Percentiles rank a stretch among this genome's conserved stretches.
phyloP scores from a whole-genome alignment of 2,113 vertebrate genomes.

The Meriones unguiculatus region DNA sequence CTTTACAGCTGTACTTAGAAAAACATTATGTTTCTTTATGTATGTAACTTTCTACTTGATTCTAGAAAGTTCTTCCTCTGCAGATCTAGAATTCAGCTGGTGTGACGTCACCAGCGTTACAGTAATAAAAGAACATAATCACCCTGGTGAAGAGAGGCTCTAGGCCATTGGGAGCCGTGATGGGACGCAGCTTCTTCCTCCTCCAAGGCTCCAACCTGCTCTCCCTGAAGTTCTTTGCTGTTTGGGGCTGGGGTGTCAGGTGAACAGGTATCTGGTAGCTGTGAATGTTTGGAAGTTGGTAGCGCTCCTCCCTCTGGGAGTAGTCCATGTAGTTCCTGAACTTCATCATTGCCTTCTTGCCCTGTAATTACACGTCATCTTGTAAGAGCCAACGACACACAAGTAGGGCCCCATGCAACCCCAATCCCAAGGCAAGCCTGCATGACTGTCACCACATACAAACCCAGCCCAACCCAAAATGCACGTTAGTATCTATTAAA shows the following conservation, averaged over 20 bases:
- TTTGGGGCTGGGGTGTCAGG: conserved; percentile 84
- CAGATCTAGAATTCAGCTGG: conserved; percentile 1
- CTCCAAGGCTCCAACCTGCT: conserved; percentile 73
- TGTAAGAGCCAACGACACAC: conserved; percentile 19
- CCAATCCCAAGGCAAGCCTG: background rate
- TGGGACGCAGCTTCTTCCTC: conserved; percentile 87
- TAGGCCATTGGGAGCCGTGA: conserved; percentile 85
- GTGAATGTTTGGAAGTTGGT: conserved; percentile 90
- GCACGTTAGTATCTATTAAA: background rate
- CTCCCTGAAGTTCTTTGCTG: conserved; percentile 74
- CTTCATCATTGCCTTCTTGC: conserved; percentile 85
- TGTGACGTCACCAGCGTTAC: background rate
- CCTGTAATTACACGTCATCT: conserved; percentile 83
- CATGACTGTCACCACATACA: background rate
- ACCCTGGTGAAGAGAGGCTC: conserved; percentile 85
- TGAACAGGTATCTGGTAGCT: conserved; percentile 88
- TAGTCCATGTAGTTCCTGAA: conserved; percentile 78
- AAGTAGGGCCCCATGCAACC: background rate
- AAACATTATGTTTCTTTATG: background rate
- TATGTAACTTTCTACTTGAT: background rate
- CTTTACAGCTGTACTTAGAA: background rate
- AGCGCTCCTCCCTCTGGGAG: conserved; percentile 84
- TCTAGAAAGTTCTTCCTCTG: background rate
- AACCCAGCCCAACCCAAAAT: background rate
- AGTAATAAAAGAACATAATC: conserved; percentile 58